A percentile compares a stretch with the other conserved stretches of the same genome.
These are phyloP conservation scores for Sorex araneus DNA, from an alignment of 2,113 vertebrate species.

Conservation along the genomic window DNA sequence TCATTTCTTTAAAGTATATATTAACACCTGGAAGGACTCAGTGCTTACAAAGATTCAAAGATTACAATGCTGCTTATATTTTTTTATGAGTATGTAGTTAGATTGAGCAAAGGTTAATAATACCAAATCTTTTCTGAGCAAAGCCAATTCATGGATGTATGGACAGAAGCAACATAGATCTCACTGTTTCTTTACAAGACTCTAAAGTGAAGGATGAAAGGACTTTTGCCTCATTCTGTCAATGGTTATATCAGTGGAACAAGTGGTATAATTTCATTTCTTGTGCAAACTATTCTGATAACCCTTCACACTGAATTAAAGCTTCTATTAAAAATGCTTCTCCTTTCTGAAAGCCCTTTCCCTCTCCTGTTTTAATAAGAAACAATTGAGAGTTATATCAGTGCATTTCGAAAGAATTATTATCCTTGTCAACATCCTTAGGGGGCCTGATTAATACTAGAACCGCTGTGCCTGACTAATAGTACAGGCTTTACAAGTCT, in stretches of 20 bases:
- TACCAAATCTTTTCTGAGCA: slow-evolving; percentile 7
- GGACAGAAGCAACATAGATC: slow-evolving; percentile 67
- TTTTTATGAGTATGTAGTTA: slow-evolving; percentile 9
- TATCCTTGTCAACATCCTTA: slow-evolving; percentile 86
- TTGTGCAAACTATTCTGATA: slow-evolving; percentile 86
- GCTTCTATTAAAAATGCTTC: slow-evolving; percentile 89
- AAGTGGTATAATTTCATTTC: slow-evolving; percentile 88
- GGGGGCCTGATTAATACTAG: slow-evolving; percentile 84
- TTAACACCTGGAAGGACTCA: slow-evolving; percentile 35
- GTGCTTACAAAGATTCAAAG: neutral
- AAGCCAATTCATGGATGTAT: neutral
- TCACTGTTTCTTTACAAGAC: slow-evolving; percentile 74
- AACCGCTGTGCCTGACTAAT: slow-evolving; percentile 75
- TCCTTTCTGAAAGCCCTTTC: slow-evolving; percentile 82
- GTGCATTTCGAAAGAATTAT: slow-evolving; percentile 87
- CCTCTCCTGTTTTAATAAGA: slow-evolving; percentile 86
- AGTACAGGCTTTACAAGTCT: slow-evolving; percentile 64
- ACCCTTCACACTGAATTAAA: slow-evolving; percentile 88
- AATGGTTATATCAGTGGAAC: slow-evolving; percentile 74
- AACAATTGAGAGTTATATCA: slow-evolving; percentile 88
- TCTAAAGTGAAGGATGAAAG: slow-evolving; percentile 32
- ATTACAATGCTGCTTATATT: slow-evolving; percentile 10
- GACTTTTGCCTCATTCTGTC: slow-evolving; percentile 78
- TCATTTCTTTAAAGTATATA: slow-evolving; percentile 45
- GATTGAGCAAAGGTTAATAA: slow-evolving; percentile 36